Evolutionary conservation across 2,113 vertebrate genomes (phyloP).

Genomic region (Epinephelus moara): DNA sequence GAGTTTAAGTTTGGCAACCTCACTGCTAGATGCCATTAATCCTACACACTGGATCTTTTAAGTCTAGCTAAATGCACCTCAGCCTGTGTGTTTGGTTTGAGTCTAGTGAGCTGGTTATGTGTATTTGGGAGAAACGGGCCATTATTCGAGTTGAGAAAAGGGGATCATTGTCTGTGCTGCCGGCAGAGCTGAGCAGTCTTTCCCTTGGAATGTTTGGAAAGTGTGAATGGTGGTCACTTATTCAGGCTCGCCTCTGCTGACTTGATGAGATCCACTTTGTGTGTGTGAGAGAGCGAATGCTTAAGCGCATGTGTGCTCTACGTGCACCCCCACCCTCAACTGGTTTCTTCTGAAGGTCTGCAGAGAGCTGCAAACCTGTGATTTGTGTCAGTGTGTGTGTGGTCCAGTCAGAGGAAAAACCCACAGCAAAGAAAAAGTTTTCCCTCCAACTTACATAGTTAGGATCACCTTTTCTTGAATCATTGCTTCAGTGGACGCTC

Average conservation of each 20-base stretch:
- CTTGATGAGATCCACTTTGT: slow-evolving; percentile 42
- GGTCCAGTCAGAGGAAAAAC: slow-evolving; percentile 41
- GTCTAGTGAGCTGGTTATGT: slow-evolving; percentile 27
- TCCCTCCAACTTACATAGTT: slow-evolving; percentile 25
- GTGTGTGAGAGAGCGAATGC: slow-evolving; percentile 3
- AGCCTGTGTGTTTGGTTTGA: background rate
- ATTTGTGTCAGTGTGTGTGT: slow-evolving; percentile 56
- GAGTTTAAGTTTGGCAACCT: too few relatives aligned
- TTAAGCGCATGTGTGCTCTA: background rate
- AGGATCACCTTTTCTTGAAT: slow-evolving; percentile 21
- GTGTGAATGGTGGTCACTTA: slow-evolving; percentile 72
- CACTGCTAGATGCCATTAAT: too few relatives aligned
- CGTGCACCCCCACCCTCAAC: background rate
- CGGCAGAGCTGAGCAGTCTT: slow-evolving; percentile 55
- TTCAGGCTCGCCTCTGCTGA: slow-evolving; percentile 39
- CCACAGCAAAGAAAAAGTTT: background rate
- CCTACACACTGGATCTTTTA: background rate
- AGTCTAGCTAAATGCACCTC: slow-evolving; percentile 5
- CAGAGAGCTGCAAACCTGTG: slow-evolving; percentile 39
- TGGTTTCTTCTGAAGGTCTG: slow-evolving; percentile 23
- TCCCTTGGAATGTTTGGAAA: slow-evolving; percentile 72
- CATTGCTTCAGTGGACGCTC: background rate
- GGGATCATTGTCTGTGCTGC: slow-evolving; percentile 70
- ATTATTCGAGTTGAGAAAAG: slow-evolving; percentile 65
- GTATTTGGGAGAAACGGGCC: slow-evolving; percentile 54